Evolutionary conservation across 2,113 vertebrate genomes (phyloP), one percentile per base, ranked within the genome.

Genomic region (Lutjanus erythropterus): DNA sequence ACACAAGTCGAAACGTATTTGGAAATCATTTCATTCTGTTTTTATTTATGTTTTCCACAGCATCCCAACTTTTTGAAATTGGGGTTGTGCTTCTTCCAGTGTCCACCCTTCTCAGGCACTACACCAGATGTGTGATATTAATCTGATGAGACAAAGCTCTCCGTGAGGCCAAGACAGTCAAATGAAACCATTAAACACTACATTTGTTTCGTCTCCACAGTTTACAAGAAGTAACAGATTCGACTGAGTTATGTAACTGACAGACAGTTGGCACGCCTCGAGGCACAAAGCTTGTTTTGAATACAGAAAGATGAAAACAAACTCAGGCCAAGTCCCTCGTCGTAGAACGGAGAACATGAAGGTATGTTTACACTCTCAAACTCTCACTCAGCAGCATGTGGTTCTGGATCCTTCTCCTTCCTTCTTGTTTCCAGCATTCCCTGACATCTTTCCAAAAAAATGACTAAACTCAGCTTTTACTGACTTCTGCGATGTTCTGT

Each of bases 291-390:
- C 31, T 41, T 15, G 42, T 52, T 68, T 25, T 71, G 49, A 59
- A 75, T 16, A 77, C 33, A 72, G 19, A 76, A 31, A 46, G 47
- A 61, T 39, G 31, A 41, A 46, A 70, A 65, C 44, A 58, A 49
- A 58, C 46, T 37, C 46, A 37, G 50, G 19, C 49, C 39, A 70
- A 75, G 55, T 60, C 42, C 58, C 37, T 55, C n/a, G 12, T 60
- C 60, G 44, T 62, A 52, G 15, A 74, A 29, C 23, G 46, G 14
- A 60, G 50, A 62, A 49, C 64, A 64, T 49, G 39, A 6, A 1
- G 15, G 19, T 29, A n/a, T 76, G 44, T 55, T 72, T 53, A 35
- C 56, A 33, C 37, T 35, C 33, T 60, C 53, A 23, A 12, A 47
- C 50, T 60, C 50, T 60, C 21, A 15, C 33, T 50, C 52, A 44